A percentile compares a stretch with the other conserved stretches of the same genome.
Conservation (phyloP, 1,140 invertebrate genomes). For the Drosophila orena region DNA sequence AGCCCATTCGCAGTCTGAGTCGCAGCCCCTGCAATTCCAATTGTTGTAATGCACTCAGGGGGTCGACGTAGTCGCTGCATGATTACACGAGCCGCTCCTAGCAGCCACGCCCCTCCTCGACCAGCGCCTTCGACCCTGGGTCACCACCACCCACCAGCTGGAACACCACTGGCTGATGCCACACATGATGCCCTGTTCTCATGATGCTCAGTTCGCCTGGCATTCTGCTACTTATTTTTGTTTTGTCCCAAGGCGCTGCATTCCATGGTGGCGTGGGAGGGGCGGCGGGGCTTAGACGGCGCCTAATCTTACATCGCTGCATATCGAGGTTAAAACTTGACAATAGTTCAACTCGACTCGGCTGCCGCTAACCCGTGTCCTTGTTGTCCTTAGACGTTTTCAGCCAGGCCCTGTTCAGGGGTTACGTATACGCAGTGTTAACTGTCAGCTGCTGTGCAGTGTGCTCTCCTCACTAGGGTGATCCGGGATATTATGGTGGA, state of each 20-base stretch:
- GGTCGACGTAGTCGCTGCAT: slow-evolving; percentile 62
- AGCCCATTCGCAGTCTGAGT: slow-evolving; percentile 9
- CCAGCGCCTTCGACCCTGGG: background rate
- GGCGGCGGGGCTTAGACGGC: slow-evolving; percentile 35
- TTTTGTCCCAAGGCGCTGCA: slow-evolving; percentile 58
- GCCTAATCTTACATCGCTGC: slow-evolving; percentile 77
- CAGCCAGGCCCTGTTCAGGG: slow-evolving; percentile 52
- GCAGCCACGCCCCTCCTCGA: background rate
- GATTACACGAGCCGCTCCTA: slow-evolving; percentile 52
- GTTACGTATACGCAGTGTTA: slow-evolving; percentile 67
- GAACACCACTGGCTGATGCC: background rate
- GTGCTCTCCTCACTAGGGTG: slow-evolving; percentile 12
- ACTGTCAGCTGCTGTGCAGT: slow-evolving; percentile 35
- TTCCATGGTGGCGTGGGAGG: slow-evolving; percentile 34
- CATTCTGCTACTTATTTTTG: slow-evolving; percentile 73
- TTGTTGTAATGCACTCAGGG: slow-evolving; percentile 78
- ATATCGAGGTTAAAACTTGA: slow-evolving; percentile 82
- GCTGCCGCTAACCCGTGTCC: slow-evolving; percentile 60
- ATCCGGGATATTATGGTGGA: background rate
- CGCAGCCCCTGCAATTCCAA: slow-evolving; percentile 61
- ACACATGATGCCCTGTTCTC: too few relatives aligned
- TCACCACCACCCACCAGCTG: background rate
- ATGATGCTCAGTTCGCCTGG: slow-evolving; percentile 25
- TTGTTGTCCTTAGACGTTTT: slow-evolving; percentile 62
- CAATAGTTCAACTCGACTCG: slow-evolving; percentile 81